Evolutionary conservation across 1,140 invertebrate genomes (phyloP), one percentile per base, ranked within the genome.

Genomic region (Archivesica marissinica): DNA sequence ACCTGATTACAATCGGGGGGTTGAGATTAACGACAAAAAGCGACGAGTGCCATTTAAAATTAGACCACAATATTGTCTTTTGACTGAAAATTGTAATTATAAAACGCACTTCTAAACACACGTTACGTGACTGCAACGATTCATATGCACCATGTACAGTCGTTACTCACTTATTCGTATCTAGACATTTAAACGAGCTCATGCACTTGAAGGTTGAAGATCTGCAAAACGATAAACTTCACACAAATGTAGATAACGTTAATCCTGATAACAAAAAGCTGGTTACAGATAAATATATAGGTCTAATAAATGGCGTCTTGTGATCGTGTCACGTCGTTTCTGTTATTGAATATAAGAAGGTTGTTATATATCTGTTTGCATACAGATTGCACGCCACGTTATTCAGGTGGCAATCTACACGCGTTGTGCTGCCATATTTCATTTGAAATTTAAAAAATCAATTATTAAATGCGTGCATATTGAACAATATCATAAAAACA

Each of bases 211-310:
- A 72, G 41, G 39, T 44, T 47, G n/a, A 11, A 72, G 68, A 72
- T 72, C 41, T 47, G 39, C 39, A 44, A 47, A 47, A 72, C 50
- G 39, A 72, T 72, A 72, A 72, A 72, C 68, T 72, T 72, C 44
- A 72, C 68, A 72, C 68, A 50, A 47, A 72, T 47, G 30, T 33
- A 72, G 68, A 72, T 47, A 72, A 47, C 41, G 50, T 72, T 52
- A 47, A 72, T 72, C 68, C 68, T 50, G 68, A 72, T 50, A 50
- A 72, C n/a, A n/a, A 52, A 72, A 72, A 72, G 28, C 7, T 72
- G 50, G 68, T 72, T 50, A 72, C 41, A 44, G 39, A 72, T 72
- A 72, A 50, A 47, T 3, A 72, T 3, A 33, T 33, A 3, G 28
- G n/a, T 9, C 0, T 30, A 33, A 47, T 72, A 47, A 4, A 52